These are phyloP conservation scores for Apantesis nais DNA, from an alignment of 2,888 invertebrate genomes.

Conservation along the genomic window DNA sequence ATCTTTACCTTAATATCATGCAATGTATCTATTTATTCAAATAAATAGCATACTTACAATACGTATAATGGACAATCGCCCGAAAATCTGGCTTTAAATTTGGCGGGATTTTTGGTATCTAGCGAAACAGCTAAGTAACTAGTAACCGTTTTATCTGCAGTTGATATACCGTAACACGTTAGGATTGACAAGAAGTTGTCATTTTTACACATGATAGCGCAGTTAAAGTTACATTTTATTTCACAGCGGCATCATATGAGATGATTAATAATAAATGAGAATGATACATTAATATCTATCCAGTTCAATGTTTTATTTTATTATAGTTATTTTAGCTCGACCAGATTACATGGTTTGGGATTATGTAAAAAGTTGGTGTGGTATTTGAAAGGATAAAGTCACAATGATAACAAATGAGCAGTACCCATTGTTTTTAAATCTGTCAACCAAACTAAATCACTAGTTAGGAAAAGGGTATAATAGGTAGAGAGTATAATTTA, in stretches of 20 bases:
- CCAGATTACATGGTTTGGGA: not conserved
- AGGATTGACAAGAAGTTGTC: not conserved
- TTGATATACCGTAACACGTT: not conserved
- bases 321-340: not conserved
- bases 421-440: not conserved
- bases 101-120: no score
- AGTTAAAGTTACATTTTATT: not conserved
- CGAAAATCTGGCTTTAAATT: not conserved
- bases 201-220: not conserved
- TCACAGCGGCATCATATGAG: not conserved
- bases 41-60: not conserved
- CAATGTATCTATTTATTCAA: not conserved
- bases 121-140: no score
- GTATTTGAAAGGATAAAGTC: not conserved
- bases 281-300: not conserved
- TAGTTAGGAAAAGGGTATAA: not conserved
- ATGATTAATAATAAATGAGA: not conserved
- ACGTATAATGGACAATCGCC: not conserved
- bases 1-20: no score
- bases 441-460: not conserved
- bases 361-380: not conserved
- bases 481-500: not conserved
- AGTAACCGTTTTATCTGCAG: not conserved
- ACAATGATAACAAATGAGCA: not conserved
- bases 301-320: not conserved